Evolutionary conservation across 2,888 invertebrate genomes (phyloP), one percentile per base, ranked within the genome.

Genomic region (Catocala fraxini): DNA sequence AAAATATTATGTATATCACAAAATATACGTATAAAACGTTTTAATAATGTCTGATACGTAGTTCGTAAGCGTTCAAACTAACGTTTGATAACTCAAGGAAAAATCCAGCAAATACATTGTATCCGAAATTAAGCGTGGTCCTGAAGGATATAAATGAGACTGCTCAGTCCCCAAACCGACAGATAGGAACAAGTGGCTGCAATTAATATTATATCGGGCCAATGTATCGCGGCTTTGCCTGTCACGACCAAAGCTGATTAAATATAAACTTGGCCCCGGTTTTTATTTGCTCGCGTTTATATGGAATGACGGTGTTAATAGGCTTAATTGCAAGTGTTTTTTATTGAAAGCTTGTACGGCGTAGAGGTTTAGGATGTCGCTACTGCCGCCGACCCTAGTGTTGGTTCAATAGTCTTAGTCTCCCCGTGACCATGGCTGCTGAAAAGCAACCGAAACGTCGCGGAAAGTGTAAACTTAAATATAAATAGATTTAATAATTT

Each of bases 151-250:
- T 63, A 59, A 75, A 77, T 77, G 74, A 49, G 49, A 48, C 12
- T 54, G 51, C 58, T 75, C 58, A 52, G 54, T 68, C 52, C 33
- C 45, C 63, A 54, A 41, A n/a, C 25, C 53, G 51, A 54, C 39
- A 59, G 59, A 68, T 60, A 60, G 51, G 51, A 54, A 67, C 77
- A 68, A 75, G 67, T 73, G 71, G 65, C 45, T 49, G 48, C 59
- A 77, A 77, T 75, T 75, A 75, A 75, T 75, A 68, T 68, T 52
- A 73, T 74, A 73, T 75, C 68, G 77, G 41, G 48, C 13, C 58
- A 66, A 69, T 73, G 65, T 65, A 73, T 76, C 68, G 62, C 6
- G 63, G 57, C 48, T 57, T 61, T 12, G 48, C 13, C 46, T 59
- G 62, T 66, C 70, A 53, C 46, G 10, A 47, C 52, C 51, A 15